These are phyloP conservation scores for Oxyura jamaicensis DNA, from an alignment of 2,113 vertebrate species.

Conservation along the genomic window DNA sequence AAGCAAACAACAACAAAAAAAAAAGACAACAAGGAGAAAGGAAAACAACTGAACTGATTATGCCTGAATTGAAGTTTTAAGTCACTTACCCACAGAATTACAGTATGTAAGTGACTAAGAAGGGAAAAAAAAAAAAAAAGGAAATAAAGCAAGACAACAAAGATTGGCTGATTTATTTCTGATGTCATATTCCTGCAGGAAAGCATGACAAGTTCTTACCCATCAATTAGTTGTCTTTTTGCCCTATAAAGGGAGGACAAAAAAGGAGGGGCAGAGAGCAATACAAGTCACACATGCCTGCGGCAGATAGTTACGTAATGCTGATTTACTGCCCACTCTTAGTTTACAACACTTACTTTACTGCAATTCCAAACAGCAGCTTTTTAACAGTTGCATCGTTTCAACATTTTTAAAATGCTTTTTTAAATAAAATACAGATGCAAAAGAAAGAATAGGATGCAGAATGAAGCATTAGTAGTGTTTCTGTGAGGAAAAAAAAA, in stretches of 20 bases:
- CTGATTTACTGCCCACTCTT: neutral
- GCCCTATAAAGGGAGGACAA: neutral
- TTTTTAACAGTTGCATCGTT: neutral
- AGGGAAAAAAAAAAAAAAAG: neutral
- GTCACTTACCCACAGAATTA: neutral
- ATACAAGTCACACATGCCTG: neutral
- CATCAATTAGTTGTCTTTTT: slow-evolving; percentile 40
- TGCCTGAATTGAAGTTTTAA: neutral
- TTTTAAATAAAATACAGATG: neutral
- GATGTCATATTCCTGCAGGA: slow-evolving; percentile 20
- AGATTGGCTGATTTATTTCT: slow-evolving; percentile 17
- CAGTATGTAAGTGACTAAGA: slow-evolving; percentile 4
- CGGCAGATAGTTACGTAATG: slow-evolving; percentile 34
- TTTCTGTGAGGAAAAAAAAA: neutral
- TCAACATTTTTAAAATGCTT: neutral
- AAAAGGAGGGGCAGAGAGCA: neutral
- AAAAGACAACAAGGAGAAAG: neutral
- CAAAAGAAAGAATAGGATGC: neutral
- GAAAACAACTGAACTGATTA: neutral
- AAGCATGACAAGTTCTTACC: slow-evolving; percentile 40
- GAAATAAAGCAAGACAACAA: slow-evolving; percentile 4
- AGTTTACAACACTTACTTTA: neutral
- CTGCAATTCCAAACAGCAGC: neutral
- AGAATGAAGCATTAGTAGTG: neutral
- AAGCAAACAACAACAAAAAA: neutral